Evolutionary conservation across 2,888 invertebrate species (phyloP), one percentile per base, ranked within the genome.

Genomic region (Harpagoxenus sublaevis): DNA sequence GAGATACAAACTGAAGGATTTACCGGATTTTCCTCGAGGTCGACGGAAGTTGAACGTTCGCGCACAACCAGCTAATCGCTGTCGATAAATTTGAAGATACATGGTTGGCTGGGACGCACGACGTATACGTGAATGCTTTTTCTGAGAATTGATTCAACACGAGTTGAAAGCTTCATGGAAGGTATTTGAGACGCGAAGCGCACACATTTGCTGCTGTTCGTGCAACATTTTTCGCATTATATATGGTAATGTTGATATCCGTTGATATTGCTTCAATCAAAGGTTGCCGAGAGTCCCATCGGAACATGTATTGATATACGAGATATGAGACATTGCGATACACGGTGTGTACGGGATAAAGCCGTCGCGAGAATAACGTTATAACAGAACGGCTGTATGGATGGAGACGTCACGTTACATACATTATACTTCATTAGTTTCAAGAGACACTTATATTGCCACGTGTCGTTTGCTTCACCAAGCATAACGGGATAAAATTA

Each of bases 401-500:
- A 51, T 45, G 65, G 53, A 45, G 48, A 53, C 12, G 45, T 51
- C 65, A 31, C 51, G 60, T 55, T 77, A 82, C n/a, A 63, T 62
- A 28, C 74, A 48, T 81, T 60, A 74, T 62, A 45, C 60, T 65
- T 65, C 77, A 77, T 75, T 83, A 77, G 53, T 57, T 77, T 62
- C 77, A 48, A 83, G 77, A 77, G 57, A 83, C 35, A 77, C 73
- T 81, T 81, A 73, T 77, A 77, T 82, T 28, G 75, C 77, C 77
- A 83, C 77, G 82, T 83, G 82, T 77, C 63, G 53, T 45, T 51
- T 28, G 79, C 79, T 71, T 55, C 73, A 51, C 48, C 71, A 45
- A 85, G 60, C 65, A 57, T 68, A 74, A 81, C 63, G 82, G 35
- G 82, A 79, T 83, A 71, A 86, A 84, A 74, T 88, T 84, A 88